Conservation (phyloP, 1,140 invertebrate genomes). For the Caerostris extrusa region DNA sequence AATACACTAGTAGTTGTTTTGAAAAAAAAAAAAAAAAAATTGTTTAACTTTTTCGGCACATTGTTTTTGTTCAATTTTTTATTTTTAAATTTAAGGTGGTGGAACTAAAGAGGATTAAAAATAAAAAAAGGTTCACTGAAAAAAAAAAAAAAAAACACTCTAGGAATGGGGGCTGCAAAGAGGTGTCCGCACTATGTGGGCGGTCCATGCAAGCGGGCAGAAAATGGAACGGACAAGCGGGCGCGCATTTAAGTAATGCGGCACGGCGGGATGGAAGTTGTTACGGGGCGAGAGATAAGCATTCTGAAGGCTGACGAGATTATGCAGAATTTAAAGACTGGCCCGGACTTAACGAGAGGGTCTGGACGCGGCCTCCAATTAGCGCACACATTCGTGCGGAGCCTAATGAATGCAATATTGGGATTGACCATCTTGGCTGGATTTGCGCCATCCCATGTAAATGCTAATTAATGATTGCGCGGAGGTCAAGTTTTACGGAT, state of each 20-base stretch:
- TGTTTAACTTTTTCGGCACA: too few relatives aligned
- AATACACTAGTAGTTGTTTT: too few relatives aligned
- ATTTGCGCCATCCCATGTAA: slow-evolving; percentile 60
- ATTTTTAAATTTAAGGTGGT: too few relatives aligned
- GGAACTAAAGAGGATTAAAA: too few relatives aligned
- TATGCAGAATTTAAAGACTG: slow-evolving; percentile 74
- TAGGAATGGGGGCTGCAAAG: not conserved
- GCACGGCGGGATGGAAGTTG: slow-evolving; percentile 61
- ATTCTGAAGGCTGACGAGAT: slow-evolving; percentile 59
- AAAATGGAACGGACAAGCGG: slow-evolving; percentile 67
- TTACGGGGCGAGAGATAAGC: slow-evolving; percentile 64
- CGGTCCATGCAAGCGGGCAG: slow-evolving; percentile 20
- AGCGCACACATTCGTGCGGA: slow-evolving; percentile 54
- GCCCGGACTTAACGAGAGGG: slow-evolving; percentile 65
- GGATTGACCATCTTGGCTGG: slow-evolving; percentile 67
- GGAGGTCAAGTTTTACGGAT: slow-evolving; percentile 71
- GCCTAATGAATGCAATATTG: slow-evolving; percentile 72
- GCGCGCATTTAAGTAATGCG: slow-evolving; percentile 52
- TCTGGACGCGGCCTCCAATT: slow-evolving; percentile 65
- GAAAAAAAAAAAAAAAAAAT: too few relatives aligned
- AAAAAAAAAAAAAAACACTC: too few relatives aligned
- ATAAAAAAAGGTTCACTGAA: too few relatives aligned
- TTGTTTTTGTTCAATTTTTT: too few relatives aligned
- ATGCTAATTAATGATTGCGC: slow-evolving; percentile 70
- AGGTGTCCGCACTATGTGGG: not conserved